Evolutionary conservation across 2,888 invertebrate species (phyloP), one percentile per base, ranked within the genome.

Genomic region (Aphodius sticticus): DNA sequence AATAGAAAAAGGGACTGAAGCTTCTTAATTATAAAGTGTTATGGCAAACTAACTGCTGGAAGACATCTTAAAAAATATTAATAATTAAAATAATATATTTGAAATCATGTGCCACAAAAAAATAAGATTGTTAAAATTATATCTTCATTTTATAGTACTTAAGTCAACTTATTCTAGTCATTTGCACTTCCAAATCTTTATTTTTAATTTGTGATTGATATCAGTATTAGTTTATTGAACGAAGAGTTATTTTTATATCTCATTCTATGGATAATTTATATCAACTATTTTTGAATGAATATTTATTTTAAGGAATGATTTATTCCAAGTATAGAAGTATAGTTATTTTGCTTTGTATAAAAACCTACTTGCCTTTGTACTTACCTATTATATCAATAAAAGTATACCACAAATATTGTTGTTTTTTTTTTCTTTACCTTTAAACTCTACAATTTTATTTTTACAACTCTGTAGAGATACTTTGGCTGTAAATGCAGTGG

Each of bases 151-250:
- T 53, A 2, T 53, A 53, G 53, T 53, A 53, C 53, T 5, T 53
- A 53, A 53, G 53, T 53, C 53, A 53, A 53, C 53, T 53, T 53
- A 53, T 53, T 53, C 53, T 53, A 53, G 53, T 53, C 53, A 53
- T 53, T 53, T 53, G 53, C 53, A 53, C 12, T 53, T 53, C 53
- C 9, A 53, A 53, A 53, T 53, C 1, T 53, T 53, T 53, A 53
- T 53, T 53, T 53, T 53, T 53, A 53, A 53, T 53, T 53, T 53
- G 53, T 53, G 53, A 53, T 53, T 53, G 9, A 53, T 53, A 53
- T 53, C 53, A 53, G 53, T 53, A 53, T 53, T 53, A 53, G 53
- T 53, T 53, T 2, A 53, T 53, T 53, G 12, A 53, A 9, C 53
- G 12, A 53, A 53, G 53, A 53, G 53, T 53, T 53, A 53, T 53